A percentile compares a stretch with the other conserved stretches of the same genome.
Conservation (phyloP, 2,797 vertebrate genomes). For the Lepilemur ruficaudatus region DNA sequence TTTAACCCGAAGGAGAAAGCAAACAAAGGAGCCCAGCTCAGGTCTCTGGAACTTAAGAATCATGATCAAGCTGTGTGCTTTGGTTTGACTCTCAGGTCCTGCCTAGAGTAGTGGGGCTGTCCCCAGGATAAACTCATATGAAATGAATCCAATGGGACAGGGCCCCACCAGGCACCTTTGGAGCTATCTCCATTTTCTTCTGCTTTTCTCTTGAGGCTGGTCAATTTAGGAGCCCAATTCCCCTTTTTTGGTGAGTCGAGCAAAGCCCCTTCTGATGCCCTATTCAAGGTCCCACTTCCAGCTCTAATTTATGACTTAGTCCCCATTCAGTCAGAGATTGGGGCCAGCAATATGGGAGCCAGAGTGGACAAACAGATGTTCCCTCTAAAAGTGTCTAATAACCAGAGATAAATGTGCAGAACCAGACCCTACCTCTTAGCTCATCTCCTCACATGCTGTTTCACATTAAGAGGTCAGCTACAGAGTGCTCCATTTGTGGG, state of each 20-base stretch:
- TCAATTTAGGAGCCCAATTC: neutral
- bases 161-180: neutral
- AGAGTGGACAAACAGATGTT: constrained; percentile 71
- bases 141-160: neutral
- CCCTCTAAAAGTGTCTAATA: constrained; percentile 77
- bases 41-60: neutral
- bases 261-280: neutral
- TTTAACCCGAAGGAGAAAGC: constrained; percentile 20
- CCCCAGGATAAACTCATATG: neutral
- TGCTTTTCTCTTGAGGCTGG: neutral
- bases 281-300: neutral
- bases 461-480: constrained; percentile 65
- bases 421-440: constrained; percentile 66
- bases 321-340: constrained; percentile 55
- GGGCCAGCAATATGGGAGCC: constrained; percentile 43
- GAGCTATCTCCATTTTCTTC: neutral
- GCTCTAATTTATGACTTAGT: constrained; percentile 64
- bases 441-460: constrained; percentile 60
- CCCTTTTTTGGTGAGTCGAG: neutral
- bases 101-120: neutral
- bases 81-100: neutral
- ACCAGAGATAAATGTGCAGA: constrained; percentile 72
- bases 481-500: constrained; percentile 32
- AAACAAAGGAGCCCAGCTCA: neutral
- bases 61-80: neutral